These are phyloP conservation scores for Pachycephala philippinensis DNA, from an alignment of 2,113 vertebrate species.

Conservation along the genomic window DNA sequence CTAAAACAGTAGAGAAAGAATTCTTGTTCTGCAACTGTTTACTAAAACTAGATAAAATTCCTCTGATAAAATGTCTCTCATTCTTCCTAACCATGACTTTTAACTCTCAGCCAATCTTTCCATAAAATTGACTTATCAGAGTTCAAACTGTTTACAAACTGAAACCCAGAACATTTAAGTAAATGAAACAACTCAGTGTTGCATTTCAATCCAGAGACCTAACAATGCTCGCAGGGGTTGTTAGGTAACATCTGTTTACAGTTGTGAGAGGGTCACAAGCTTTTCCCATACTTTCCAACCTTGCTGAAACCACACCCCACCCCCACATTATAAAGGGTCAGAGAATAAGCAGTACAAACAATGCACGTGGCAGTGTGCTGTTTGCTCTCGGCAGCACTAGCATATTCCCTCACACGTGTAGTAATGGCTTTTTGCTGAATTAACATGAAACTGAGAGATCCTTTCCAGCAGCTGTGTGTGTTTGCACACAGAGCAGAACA, in stretches of 20 bases:
- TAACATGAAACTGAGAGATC: not conserved
- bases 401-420: not conserved
- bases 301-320: not conserved
- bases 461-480: not conserved
- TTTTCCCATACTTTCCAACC: not conserved
- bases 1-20: not conserved
- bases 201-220: not conserved
- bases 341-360: not conserved
- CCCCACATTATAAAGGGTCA: not conserved
- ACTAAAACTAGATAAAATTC: not conserved
- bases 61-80: not conserved
- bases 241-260: not conserved
- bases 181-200: not conserved
- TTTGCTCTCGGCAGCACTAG: not conserved
- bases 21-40: not conserved
- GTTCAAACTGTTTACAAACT: not conserved
- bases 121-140: not conserved
- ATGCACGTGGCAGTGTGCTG: not conserved
- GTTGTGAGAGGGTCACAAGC: not conserved
- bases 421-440: slow-evolving; percentile 7
- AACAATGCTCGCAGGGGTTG: rapidly evolving
- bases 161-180: not conserved
- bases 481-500: not conserved
- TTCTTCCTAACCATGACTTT: not conserved
- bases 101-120: not conserved